These are phyloP conservation scores for Dipus sagitta DNA, from an alignment of 2,797 vertebrate genomes.

Conservation along the genomic window DNA sequence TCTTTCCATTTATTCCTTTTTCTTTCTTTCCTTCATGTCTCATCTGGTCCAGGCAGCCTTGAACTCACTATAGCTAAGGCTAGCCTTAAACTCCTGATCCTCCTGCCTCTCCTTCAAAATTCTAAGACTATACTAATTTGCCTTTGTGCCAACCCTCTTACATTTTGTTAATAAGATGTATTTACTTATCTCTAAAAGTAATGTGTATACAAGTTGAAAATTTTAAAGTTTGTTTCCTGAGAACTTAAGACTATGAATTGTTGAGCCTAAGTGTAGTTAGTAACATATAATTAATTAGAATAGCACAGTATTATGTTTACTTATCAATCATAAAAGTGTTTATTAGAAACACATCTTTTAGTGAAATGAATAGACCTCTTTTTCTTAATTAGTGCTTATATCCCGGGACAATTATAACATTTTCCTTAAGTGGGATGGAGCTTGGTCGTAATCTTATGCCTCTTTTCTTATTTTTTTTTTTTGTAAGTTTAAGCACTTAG, in stretches of 20 bases:
- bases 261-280: not conserved
- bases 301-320: constrained; percentile 44
- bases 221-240: not conserved
- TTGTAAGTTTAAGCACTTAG: not conserved
- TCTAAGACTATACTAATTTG: not conserved
- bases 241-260: constrained; percentile 12
- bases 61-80: not conserved
- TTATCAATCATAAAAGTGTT: constrained; percentile 26
- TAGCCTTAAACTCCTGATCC: not conserved
- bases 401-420: not conserved
- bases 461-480: not conserved
- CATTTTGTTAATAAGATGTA: constrained; percentile 22
- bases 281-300: constrained; percentile 15
- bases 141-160: not conserved
- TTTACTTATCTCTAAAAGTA: not conserved
- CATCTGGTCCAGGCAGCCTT: not conserved
- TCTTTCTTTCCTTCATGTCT: not conserved
- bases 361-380: not conserved
- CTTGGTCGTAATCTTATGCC: not conserved
- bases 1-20: not conserved
- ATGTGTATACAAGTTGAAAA: not conserved
- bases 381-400: not conserved
- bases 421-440: not conserved
- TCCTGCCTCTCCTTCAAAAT: not conserved
- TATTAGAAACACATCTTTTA: not conserved